Evolutionary conservation across 2,113 vertebrate species (phyloP).

Genomic region (Pavo muticus): DNA sequence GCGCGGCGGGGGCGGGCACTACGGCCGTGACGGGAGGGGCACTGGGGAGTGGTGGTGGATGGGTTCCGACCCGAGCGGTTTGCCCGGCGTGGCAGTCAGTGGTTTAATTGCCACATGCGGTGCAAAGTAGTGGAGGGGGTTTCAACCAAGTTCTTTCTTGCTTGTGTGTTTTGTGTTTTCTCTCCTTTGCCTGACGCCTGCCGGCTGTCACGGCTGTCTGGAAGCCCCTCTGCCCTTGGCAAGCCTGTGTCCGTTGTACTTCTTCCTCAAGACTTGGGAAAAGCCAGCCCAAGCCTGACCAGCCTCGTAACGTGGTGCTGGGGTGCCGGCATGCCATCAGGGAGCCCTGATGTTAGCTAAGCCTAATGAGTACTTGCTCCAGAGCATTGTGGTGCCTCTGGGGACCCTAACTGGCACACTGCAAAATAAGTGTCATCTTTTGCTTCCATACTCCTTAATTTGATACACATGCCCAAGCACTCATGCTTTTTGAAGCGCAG

Average conservation of each 20-base stretch:
- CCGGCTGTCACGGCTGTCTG: background rate
- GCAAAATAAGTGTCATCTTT: background rate
- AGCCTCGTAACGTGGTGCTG: background rate
- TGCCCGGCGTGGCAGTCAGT: too few relatives aligned
- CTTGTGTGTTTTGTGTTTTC: background rate
- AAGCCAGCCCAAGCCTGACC: rapidly evolving
- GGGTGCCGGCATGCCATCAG: rapidly evolving
- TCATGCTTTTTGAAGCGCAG: rapidly evolving
- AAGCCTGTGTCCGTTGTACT: rapidly evolving
- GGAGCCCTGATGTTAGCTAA: background rate
- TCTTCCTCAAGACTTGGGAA: background rate
- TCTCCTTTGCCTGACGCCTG: too few relatives aligned
- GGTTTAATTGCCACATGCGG: background rate
- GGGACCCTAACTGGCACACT: rapidly evolving
- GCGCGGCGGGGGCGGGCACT: too few relatives aligned
- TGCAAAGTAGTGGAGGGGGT: too few relatives aligned
- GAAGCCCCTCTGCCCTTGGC: rapidly evolving
- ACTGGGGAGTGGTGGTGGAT: too few relatives aligned
- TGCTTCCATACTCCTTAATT: background rate
- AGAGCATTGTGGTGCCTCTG: rapidly evolving
- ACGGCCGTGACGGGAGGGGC: too few relatives aligned
- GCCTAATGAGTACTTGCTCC: background rate
- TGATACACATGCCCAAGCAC: rapidly evolving
- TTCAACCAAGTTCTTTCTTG: background rate
- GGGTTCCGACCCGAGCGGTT: too few relatives aligned